A percentile compares a stretch with the other conserved stretches of the same genome.
phyloP scores from a whole-genome alignment of 2,888 invertebrate species.

The Physocephala rufipes region DNA sequence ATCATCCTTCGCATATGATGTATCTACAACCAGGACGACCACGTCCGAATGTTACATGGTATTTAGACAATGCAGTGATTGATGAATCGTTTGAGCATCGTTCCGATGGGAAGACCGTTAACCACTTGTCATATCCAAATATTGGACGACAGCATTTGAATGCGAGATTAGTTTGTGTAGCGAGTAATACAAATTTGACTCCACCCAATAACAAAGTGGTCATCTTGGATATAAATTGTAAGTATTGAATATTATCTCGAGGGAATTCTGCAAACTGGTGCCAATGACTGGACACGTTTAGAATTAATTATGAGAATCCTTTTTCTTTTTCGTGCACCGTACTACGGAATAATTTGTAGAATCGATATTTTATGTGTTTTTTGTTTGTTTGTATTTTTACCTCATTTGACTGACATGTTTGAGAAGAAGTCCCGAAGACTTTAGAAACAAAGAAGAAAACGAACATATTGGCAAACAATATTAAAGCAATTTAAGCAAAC shows the following conservation, averaged over 20 bases:
- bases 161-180: slow-evolving; percentile 85
- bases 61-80: slow-evolving; percentile 83
- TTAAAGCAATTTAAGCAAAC: too few relatives aligned
- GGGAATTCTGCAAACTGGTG: too few relatives aligned
- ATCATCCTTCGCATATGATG: slow-evolving; percentile 32
- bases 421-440: too few relatives aligned
- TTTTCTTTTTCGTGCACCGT: too few relatives aligned
- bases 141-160: slow-evolving; percentile 85
- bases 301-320: too few relatives aligned
- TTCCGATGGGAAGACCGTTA: slow-evolving; percentile 76
- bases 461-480: too few relatives aligned
- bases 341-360: too few relatives aligned
- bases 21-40: slow-evolving; percentile 72
- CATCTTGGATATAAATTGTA: slow-evolving; percentile 85
- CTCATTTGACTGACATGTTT: too few relatives aligned
- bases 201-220: slow-evolving; percentile 81
- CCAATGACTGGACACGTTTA: too few relatives aligned
- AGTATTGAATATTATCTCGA: slow-evolving; percentile 67
- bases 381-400: too few relatives aligned
- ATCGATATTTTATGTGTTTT: too few relatives aligned
- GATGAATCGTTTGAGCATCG: slow-evolving; percentile 82
- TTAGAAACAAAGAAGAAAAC: too few relatives aligned
- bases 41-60: slow-evolving; percentile 83
- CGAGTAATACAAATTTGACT: slow-evolving; percentile 85
- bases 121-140: slow-evolving; percentile 81